phyloP scores from a whole-genome alignment of 2,113 vertebrate species.

The Myiopsitta monachus region DNA sequence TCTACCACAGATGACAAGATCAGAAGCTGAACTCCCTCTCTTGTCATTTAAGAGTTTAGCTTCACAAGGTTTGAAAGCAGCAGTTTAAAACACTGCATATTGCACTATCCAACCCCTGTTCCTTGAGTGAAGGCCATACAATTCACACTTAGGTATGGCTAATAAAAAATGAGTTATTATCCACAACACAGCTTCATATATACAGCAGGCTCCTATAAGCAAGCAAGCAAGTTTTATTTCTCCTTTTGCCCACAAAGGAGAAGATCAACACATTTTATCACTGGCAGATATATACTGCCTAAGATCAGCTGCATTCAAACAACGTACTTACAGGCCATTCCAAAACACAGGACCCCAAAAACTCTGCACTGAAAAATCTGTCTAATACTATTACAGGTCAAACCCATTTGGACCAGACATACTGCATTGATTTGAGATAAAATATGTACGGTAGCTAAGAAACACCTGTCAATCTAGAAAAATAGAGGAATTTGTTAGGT shows the following conservation, averaged over 20 bases:
- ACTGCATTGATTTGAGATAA: neutral
- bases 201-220: neutral
- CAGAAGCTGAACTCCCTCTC: neutral
- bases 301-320: neutral
- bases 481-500: neutral
- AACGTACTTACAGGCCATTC: neutral
- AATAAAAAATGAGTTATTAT: neutral
- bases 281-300: neutral
- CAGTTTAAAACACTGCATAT: neutral
- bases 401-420: neutral
- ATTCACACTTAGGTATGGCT: neutral
- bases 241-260: neutral
- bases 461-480: neutral
- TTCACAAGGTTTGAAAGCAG: neutral
- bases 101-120: neutral
- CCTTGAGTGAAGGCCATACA: neutral
- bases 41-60: neutral
- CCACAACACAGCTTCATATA: neutral
- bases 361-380: neutral
- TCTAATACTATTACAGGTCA: neutral
- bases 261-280: neutral
- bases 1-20: neutral
- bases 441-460: neutral
- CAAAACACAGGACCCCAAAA: neutral
- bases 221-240: neutral